Base-by-base conservation (phyloP, 2,888 invertebrate genomes). In the Exocentrus adspersus region DNA sequence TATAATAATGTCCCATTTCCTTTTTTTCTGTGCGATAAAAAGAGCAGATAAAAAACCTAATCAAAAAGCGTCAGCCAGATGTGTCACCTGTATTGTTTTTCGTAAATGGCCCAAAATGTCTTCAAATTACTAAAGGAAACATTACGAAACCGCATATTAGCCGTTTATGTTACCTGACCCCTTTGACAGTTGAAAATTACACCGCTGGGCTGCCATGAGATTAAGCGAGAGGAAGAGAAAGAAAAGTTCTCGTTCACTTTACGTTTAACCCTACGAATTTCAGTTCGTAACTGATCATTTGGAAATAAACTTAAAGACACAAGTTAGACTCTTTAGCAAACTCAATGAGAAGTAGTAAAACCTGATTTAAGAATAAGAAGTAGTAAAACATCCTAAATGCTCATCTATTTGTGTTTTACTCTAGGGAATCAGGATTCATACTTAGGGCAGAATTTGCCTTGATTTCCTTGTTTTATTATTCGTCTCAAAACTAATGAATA, bases 281-380 rank as follows among this genome's bases (percentile, higher is more conserved):
- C 51, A 52, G 58, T 37, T 53, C 59, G 63, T 68, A 68, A 69
- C 68, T 51, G 67, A 45, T 67, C 67, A 71, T 72, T 71, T 69
- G 72, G 73, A 72, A 71, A 52, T 65, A 67, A 65, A 67, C 64
- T 63, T 71, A 12, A 5, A 37, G 12, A 37, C 10, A 37, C 10
- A n/a, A 12, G n/a, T 12, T 37, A 37, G 37, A 14, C n/a, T n/a
- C n/a, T n/a, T n/a, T n/a, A n/a, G n/a, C n/a, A n/a, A n/a, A n/a
- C n/a, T n/a, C n/a, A n/a, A n/a, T n/a, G n/a, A n/a, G n/a, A n/a
- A n/a, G n/a, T n/a, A n/a, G n/a, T n/a, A n/a, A n/a, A n/a, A n/a
- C n/a, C n/a, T n/a, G n/a, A n/a, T n/a, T n/a, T n/a, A n/a, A n/a
- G n/a, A n/a, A n/a, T n/a, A n/a, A n/a, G n/a, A n/a, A n/a, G n/a